Conservation (phyloP, 2,113 vertebrate species). For the Recurvirostra avosetta region DNA sequence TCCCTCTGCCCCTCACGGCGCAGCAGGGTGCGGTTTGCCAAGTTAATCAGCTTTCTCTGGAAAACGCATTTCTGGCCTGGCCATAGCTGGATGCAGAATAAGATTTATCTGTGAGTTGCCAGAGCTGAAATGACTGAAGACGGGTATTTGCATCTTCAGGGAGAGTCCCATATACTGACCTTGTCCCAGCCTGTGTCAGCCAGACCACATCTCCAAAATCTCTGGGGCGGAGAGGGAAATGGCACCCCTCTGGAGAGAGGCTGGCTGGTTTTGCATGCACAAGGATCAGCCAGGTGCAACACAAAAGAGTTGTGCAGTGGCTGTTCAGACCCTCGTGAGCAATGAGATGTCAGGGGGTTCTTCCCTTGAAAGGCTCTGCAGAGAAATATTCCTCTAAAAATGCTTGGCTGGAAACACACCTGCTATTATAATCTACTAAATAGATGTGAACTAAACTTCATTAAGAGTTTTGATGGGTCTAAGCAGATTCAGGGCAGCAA, state of each 20-base stretch:
- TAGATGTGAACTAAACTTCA: neutral
- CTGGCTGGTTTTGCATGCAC: neutral
- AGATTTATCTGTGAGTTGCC: neutral
- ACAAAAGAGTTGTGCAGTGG: neutral
- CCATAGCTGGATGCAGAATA: neutral
- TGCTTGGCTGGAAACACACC: neutral
- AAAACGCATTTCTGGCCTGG: neutral
- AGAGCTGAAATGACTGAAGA: neutral
- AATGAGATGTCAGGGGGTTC: neutral
- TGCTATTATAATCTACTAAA: neutral
- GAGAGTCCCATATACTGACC: neutral
- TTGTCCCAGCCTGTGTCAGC: neutral
- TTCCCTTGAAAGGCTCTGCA: neutral
- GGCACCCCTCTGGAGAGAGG: neutral
- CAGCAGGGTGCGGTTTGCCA: neutral
- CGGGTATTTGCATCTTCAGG: neutral
- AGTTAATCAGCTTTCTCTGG: neutral
- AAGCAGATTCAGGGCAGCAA: neutral
- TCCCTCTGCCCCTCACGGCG: accelerated
- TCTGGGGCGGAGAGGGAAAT: neutral
- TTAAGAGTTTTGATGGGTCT: neutral
- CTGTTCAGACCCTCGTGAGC: neutral
- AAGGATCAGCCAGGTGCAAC: neutral
- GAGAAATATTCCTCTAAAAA: neutral
- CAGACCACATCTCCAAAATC: neutral